Conservation (phyloP, 2,888 invertebrate species). For the Desoria tigrina region DNA sequence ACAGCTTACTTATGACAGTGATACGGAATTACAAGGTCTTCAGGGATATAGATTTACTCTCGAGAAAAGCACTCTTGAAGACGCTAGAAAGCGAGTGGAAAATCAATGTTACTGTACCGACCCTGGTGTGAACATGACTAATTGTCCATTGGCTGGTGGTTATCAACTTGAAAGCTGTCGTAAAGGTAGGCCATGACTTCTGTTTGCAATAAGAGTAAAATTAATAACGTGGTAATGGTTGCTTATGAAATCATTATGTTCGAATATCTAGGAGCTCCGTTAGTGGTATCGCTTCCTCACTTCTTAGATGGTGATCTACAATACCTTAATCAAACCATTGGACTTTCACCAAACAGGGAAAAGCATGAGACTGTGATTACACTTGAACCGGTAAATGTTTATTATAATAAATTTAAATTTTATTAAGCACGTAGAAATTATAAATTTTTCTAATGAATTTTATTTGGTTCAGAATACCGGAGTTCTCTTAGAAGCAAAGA, state of each 20-base stretch:
- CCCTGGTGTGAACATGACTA: slow-evolving; percentile 28
- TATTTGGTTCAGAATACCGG: slow-evolving; percentile 27
- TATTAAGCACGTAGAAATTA: too few species aligned
- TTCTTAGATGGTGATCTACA: slow-evolving; percentile 52
- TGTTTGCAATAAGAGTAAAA: too few species aligned
- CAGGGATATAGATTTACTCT: slow-evolving; percentile 64
- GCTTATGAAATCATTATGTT: slow-evolving; percentile 1
- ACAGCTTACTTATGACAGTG: slow-evolving; percentile 62
- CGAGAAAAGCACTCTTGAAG: slow-evolving; percentile 65
- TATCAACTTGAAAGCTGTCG: slow-evolving; percentile 32
- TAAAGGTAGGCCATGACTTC: slow-evolving; percentile 35
- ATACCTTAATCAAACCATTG: slow-evolving; percentile 29
- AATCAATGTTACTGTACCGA: slow-evolving; percentile 67
- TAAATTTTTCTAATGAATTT: neutral
- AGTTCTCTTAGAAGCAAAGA: slow-evolving; percentile 16
- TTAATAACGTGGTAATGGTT: too few species aligned
- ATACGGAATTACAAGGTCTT: slow-evolving; percentile 63
- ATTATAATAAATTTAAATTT: too few species aligned
- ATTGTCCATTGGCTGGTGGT: slow-evolving; percentile 39
- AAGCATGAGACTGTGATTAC: slow-evolving; percentile 41
- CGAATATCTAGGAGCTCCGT: slow-evolving; percentile 30
- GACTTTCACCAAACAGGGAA: slow-evolving; percentile 36
- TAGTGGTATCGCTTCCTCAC: slow-evolving; percentile 44
- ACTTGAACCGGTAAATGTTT: slow-evolving; percentile 41
- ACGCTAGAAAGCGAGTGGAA: slow-evolving; percentile 64